These are phyloP conservation scores for Scalopus aquaticus DNA, from an alignment of 2,113 vertebrate genomes.

Conservation along the genomic window DNA sequence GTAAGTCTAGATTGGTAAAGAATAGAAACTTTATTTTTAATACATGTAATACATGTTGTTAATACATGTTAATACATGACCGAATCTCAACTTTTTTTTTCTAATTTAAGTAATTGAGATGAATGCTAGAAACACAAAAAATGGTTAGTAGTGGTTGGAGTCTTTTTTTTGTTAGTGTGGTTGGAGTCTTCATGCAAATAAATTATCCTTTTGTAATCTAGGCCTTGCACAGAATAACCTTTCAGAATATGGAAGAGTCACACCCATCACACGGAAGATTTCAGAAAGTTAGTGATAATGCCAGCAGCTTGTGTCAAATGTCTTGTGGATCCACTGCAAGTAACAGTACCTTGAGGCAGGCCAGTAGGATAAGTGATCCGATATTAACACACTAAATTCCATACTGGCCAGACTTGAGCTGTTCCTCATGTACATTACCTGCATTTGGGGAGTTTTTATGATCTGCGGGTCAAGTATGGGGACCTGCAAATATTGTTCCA, in stretches of 20 bases:
- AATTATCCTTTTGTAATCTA: neutral
- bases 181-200: neutral
- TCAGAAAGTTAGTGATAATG: neutral
- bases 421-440: rapidly evolving
- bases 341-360: rapidly evolving
- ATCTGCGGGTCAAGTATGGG: neutral
- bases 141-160: neutral
- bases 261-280: too few species aligned
- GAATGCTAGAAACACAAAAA: neutral
- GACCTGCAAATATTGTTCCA: neutral
- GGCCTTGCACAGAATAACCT: neutral
- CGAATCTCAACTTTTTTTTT: neutral
- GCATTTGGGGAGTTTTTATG: neutral
- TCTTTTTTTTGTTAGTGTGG: too few species aligned
- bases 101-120: neutral
- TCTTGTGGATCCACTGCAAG: too few species aligned
- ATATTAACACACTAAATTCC: neutral
- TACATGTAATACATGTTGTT: too few species aligned
- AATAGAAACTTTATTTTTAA: neutral
- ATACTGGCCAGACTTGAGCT: rapidly evolving
- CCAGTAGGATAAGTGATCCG: too few species aligned
- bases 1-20: neutral
- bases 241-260: neutral
- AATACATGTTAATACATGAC: neutral
- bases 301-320: neutral